Percentiles rank a stretch among this genome's conserved stretches.
These are phyloP conservation scores for Gyrodactylus bullatarudis DNA, from an alignment of 1,140 invertebrate species.

Conservation along the genomic window DNA sequence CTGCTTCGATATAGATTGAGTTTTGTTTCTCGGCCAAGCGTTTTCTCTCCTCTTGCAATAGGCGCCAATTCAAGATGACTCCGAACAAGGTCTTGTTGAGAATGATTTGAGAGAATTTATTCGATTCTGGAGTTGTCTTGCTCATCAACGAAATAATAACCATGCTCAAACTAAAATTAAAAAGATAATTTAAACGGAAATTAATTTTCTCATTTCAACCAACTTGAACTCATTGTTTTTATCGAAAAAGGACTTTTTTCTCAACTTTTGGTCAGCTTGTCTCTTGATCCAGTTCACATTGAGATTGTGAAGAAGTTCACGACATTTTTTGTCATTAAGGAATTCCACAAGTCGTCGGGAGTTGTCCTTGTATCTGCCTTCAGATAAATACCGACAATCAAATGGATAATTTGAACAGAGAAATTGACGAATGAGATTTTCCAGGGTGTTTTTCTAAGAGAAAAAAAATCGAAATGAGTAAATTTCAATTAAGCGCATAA, in stretches of 20 bases:
- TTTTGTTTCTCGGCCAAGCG: neutral
- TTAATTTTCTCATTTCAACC: neutral
- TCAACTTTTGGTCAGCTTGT: neutral
- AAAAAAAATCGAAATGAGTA: neutral
- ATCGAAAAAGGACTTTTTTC: neutral
- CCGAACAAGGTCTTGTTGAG: neutral
- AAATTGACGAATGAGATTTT: neutral
- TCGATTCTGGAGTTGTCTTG: too few relatives aligned
- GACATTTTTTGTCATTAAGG: neutral
- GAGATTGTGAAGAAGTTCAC: neutral
- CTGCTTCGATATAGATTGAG: neutral
- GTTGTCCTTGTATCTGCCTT: neutral
- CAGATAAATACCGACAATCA: neutral
- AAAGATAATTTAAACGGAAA: neutral
- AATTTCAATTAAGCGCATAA: neutral
- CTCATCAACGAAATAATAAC: neutral
- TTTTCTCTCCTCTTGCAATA: neutral
- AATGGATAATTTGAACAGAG: neutral
- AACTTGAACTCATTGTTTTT: neutral
- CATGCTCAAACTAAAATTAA: neutral
- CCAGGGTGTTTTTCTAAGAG: neutral
- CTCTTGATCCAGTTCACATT: neutral
- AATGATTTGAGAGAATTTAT: neutral
- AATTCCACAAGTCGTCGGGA: neutral
- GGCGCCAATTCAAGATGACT: neutral